Base-by-base conservation (phyloP, 2,113 vertebrate genomes). In the Helogale parvula region DNA sequence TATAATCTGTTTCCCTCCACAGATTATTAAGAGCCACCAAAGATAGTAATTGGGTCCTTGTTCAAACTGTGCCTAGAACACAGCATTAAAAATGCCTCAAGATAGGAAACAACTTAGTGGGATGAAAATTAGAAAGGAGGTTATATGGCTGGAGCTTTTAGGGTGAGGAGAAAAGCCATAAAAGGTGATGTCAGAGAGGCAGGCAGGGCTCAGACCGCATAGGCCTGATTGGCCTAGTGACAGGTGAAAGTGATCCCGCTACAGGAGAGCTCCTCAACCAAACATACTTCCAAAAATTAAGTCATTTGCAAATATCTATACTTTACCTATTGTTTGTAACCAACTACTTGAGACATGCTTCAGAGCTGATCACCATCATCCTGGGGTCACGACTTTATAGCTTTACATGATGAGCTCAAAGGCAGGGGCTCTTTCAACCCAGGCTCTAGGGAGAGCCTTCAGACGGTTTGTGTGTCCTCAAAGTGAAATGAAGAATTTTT, bases 321-420 rank as follows among this genome's bases (percentile, higher is more conserved):
- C 38, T 54, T 81, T 63, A 50, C 33, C 72, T 88, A 9, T 82
- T 84, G 35, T 31, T 92, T 89, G 41, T 92, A 54, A 74, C 27
- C 33, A 83, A 31, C 52, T 38, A n/a, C 8, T 90, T 63, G 45
- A 95, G 65, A 35, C 6, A 72, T 10, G 31, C 63, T 68, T 93
- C 31, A 81, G 19, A 77, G n/a, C 3, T 80, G 23, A 71, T 92
- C 29, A 17, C 57, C 9, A 25, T 45, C 31, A 50, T 63, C 38
- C 29, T 31, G 71, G 57, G 60, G 68, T 79, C 50, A 38, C 6
- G 72, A 68, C 45, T 91, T 88, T 47, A 63, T 8, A 71, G 38
- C 29, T 76, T 79, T 83, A 35, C 7, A 65, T 65, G 76, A 83
- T 72, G 77, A 89, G 21, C n/a, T 93, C 57, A 90, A 88, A 97